A percentile compares a stretch with the other conserved stretches of the same genome.
Evolutionary conservation across 2,888 invertebrate genomes (phyloP).

Genomic region (Torymus texanus): DNA sequence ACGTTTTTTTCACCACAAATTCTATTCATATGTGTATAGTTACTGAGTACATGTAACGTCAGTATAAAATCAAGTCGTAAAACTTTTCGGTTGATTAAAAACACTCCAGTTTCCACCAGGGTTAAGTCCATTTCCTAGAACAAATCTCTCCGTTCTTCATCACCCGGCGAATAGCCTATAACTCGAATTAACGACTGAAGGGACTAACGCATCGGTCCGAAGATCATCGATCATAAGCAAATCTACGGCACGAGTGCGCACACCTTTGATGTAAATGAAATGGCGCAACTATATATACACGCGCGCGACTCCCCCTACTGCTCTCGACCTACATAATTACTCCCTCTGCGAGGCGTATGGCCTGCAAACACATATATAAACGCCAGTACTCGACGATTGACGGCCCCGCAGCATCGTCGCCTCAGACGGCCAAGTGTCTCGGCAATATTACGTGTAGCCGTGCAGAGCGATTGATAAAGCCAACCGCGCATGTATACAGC

Average conservation of each 20-base stretch:
- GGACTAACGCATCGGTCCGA: background rate
- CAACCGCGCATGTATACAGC: background rate
- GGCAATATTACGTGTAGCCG: background rate
- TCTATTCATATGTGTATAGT: too few species aligned
- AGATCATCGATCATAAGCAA: slow-evolving; percentile 6
- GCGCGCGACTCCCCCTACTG: background rate
- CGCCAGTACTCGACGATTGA: slow-evolving; percentile 13
- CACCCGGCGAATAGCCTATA: too few species aligned
- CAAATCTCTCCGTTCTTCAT: too few species aligned
- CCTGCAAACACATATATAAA: background rate
- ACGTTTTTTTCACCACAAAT: too few species aligned
- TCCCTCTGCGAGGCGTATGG: background rate
- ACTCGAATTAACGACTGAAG: too few species aligned
- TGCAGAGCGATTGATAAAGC: background rate
- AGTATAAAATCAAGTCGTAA: too few species aligned
- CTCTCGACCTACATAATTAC: slow-evolving; percentile 31
- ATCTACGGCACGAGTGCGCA: background rate
- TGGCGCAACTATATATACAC: slow-evolving; percentile 1
- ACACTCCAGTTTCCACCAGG: too few species aligned
- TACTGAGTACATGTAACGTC: too few species aligned
- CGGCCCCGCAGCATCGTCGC: slow-evolving; percentile 17
- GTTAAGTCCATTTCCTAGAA: too few species aligned
- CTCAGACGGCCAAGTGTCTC: background rate
- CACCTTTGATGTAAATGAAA: slow-evolving; percentile 21
- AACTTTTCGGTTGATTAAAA: too few species aligned